Percentiles rank a stretch among this genome's conserved stretches.
Conservation (phyloP, 2,888 invertebrate species). For the Corythucha ciliata region DNA sequence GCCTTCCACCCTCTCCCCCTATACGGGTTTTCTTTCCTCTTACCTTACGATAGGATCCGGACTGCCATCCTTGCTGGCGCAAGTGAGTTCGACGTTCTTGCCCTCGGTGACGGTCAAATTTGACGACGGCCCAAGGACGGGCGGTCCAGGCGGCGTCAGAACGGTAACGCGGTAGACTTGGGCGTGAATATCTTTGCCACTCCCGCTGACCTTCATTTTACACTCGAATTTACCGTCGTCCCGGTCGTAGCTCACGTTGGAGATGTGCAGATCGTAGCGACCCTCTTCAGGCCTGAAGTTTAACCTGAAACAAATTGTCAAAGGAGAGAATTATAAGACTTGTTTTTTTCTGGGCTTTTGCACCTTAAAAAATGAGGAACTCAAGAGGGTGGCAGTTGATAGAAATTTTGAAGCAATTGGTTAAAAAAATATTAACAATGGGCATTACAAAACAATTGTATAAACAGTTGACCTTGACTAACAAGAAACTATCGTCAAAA, state of each 20-base stretch:
- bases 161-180: slow-evolving; percentile 67
- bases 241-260: slow-evolving; percentile 78
- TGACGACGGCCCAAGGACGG: slow-evolving; percentile 63
- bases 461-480: too few species aligned
- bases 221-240: slow-evolving; percentile 91
- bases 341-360: too few species aligned
- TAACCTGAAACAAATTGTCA: slow-evolving; percentile 53
- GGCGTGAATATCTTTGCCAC: slow-evolving; percentile 72
- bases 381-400: too few species aligned
- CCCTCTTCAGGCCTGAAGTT: slow-evolving; percentile 71
- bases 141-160: slow-evolving; percentile 71
- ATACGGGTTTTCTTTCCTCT: too few species aligned
- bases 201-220: slow-evolving; percentile 72
- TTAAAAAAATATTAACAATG: too few species aligned
- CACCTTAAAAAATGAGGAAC: too few species aligned
- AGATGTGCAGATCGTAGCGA: slow-evolving; percentile 78
- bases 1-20: too few species aligned
- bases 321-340: too few species aligned
- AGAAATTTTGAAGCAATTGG: too few species aligned
- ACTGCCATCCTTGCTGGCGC: slow-evolving; percentile 78
- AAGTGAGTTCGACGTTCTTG: slow-evolving; percentile 62
- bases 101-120: slow-evolving; percentile 76
- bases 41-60: slow-evolving; percentile 80
- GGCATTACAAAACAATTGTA: too few species aligned
- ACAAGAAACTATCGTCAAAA: too few species aligned